These are phyloP conservation scores for Euura lappo DNA, from an alignment of 1,140 invertebrate genomes.

Conservation along the genomic window DNA sequence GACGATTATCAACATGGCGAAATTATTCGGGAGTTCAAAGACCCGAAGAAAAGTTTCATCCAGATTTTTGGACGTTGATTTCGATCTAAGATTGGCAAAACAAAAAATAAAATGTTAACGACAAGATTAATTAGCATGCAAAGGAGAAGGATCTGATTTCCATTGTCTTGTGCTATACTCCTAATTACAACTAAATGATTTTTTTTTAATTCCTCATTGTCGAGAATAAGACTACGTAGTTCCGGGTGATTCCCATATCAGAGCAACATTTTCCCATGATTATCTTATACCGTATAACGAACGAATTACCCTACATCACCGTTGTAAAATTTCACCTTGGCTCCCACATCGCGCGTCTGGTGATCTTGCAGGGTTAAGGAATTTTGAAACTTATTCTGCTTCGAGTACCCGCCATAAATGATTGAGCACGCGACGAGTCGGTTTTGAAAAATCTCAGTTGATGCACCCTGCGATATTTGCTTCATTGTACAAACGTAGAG, in stretches of 20 bases:
- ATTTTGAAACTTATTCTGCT: no score
- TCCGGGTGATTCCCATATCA: not conserved
- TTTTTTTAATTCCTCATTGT: not conserved
- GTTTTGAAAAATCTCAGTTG: no score
- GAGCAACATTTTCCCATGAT: not conserved
- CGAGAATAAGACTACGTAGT: no score
- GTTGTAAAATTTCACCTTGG: conserved; percentile 1
- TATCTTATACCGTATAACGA: not conserved
- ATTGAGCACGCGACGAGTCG: no score
- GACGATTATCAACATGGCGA: not conserved
- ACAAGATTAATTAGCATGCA: no score
- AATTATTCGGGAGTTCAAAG: not conserved
- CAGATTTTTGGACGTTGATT: not conserved
- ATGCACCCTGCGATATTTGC: no score
- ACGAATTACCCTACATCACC: not conserved
- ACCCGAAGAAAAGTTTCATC: not conserved
- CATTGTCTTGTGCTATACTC: not conserved
- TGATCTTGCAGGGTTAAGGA: no score
- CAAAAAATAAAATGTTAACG: no score
- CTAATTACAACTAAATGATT: not conserved
- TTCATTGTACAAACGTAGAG: no score
- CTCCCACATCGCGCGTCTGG: not conserved
- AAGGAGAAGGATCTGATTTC: not conserved
- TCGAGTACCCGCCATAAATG: no score
- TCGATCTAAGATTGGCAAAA: no score